phyloP scores from a whole-genome alignment of 2,888 invertebrate genomes.

The Suillia variegata region DNA sequence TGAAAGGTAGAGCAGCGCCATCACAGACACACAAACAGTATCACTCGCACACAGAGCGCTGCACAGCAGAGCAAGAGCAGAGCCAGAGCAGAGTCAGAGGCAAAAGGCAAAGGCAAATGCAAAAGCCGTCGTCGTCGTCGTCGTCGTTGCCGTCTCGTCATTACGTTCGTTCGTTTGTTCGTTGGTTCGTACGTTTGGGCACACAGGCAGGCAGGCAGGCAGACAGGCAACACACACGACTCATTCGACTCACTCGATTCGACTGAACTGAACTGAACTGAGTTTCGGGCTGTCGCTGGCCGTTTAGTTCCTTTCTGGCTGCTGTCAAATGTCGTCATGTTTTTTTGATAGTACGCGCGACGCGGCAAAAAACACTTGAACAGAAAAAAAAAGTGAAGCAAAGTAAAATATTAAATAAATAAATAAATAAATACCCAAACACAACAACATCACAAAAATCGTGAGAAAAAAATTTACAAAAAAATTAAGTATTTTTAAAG shows the following conservation, averaged over 20 bases:
- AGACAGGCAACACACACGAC: slow-evolving; percentile 18
- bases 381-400: slow-evolving; percentile 7
- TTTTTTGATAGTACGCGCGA: slow-evolving; percentile 44
- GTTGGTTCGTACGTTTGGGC: too few species aligned
- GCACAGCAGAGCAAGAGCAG: too few species aligned
- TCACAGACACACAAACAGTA: too few species aligned
- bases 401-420: background rate
- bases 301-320: slow-evolving; percentile 59
- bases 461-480: background rate
- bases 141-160: too few species aligned
- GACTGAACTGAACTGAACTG: slow-evolving; percentile 22
- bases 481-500: background rate
- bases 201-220: slow-evolving; percentile 28
- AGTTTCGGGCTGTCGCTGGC: background rate
- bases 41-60: background rate
- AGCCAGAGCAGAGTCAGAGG: too few species aligned
- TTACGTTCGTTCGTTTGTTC: too few species aligned
- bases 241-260: too few species aligned
- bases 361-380: slow-evolving; percentile 39
- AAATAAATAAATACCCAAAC: background rate
- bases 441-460: background rate
- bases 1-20: too few species aligned
- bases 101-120: background rate
- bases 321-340: slow-evolving; percentile 61
- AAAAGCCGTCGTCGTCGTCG: too few species aligned